Percentiles rank a stretch among this genome's conserved stretches.
Evolutionary conservation across 2,113 vertebrate species (phyloP).

Genomic region (Ciconia stormi): DNA sequence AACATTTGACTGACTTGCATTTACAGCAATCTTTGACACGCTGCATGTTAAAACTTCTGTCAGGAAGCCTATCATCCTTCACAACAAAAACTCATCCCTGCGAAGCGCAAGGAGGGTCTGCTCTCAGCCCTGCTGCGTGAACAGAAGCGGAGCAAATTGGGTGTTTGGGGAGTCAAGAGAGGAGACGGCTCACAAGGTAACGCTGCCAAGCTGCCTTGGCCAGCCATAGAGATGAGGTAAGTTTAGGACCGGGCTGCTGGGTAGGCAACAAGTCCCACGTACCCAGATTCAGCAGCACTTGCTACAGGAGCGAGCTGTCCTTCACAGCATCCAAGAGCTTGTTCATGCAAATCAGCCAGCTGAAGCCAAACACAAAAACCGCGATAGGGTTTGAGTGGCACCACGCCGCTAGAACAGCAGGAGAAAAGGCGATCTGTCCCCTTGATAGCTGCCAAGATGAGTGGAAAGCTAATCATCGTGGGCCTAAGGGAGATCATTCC

Average conservation of each 20-base stretch:
- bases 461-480: not conserved
- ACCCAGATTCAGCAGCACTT: not conserved
- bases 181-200: not conserved
- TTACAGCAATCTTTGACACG: accelerated
- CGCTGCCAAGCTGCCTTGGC: not conserved
- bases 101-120: accelerated
- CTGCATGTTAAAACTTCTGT: not conserved
- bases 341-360: not conserved
- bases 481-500: not conserved
- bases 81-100: not conserved
- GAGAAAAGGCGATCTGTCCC: not conserved
- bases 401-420: accelerated
- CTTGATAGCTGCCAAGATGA: not conserved
- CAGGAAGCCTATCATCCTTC: not conserved
- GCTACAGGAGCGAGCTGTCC: not conserved
- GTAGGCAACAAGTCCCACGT: not conserved
- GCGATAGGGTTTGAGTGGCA: not conserved
- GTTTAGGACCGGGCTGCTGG: not conserved
- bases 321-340: not conserved
- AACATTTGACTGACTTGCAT: not conserved
- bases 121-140: not conserved
- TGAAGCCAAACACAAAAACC: not conserved
- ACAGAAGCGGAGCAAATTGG: not conserved
- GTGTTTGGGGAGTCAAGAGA: not conserved
- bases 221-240: accelerated